These are phyloP conservation scores for Thomomys bottae DNA, from an alignment of 2,113 vertebrate genomes.

Conservation along the genomic window DNA sequence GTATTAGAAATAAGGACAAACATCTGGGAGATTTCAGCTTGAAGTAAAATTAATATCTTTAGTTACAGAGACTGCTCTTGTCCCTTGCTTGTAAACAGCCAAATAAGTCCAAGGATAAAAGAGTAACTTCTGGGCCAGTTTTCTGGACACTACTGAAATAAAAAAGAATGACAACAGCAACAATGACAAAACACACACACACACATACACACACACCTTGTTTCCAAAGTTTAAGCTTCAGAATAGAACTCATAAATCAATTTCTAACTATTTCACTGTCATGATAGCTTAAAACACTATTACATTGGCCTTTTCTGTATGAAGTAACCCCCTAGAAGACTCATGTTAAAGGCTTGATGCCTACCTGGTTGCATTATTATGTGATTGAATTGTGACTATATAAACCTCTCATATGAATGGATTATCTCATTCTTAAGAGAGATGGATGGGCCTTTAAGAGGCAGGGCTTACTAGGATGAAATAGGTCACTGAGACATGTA, in stretches of 20 bases:
- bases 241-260: not conserved
- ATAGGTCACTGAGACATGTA: no score
- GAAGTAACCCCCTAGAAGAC: no score
- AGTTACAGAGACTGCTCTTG: conserved; percentile 50
- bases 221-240: conserved; percentile 40
- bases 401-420: no score
- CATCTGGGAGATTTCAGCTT: conserved; percentile 66
- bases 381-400: no score
- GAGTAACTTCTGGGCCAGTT: conserved; percentile 10
- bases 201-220: not conserved
- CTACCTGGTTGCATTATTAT: no score
- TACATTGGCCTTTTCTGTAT: accelerated
- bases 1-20: conserved; percentile 42
- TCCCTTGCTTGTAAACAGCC: conserved; percentile 52
- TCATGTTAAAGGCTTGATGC: no score
- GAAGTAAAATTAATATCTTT: conserved; percentile 43
- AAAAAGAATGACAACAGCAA: not conserved
- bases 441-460: no score
- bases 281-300: not conserved
- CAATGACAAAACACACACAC: no score
- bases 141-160: conserved; percentile 34
- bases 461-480: no score
- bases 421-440: no score
- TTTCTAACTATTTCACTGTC: not conserved
- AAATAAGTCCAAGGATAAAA: conserved; percentile 29